Percentiles rank a stretch among this genome's conserved stretches.
These are phyloP conservation scores for Tragelaphus strepsiceros DNA, from an alignment of 2,113 vertebrate genomes.

Conservation along the genomic window DNA sequence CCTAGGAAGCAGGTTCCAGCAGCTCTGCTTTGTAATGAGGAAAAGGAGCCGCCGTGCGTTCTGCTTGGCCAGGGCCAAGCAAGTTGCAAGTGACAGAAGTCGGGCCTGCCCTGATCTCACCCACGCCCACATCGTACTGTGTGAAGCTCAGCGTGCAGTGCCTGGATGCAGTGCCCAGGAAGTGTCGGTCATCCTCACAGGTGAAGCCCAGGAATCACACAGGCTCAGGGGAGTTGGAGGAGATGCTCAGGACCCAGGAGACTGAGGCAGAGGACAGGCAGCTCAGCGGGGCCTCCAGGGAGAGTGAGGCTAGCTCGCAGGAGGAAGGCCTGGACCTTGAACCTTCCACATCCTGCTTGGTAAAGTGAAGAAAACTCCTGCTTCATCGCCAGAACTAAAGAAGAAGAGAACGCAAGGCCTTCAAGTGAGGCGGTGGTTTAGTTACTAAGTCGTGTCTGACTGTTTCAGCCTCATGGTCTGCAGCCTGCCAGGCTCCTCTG, in stretches of 20 bases:
- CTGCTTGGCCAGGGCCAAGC: neutral
- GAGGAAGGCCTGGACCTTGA: neutral
- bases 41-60: neutral
- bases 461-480: neutral
- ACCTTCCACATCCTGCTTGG: neutral
- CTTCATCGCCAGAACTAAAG: neutral
- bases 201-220: neutral
- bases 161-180: neutral
- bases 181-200: neutral
- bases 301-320: neutral
- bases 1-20: neutral
- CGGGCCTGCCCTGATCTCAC: neutral
- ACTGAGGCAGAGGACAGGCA: rapidly evolving
- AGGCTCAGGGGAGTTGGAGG: neutral
- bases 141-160: neutral
- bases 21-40: neutral
- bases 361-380: neutral
- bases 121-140: neutral
- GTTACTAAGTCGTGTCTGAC: neutral
- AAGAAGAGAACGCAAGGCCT: neutral
- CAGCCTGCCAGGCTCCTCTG: neutral
- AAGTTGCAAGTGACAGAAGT: neutral
- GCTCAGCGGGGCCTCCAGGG: neutral
- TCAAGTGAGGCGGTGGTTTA: neutral
- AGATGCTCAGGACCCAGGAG: neutral